These are phyloP conservation scores for Xylophagus ater DNA, from an alignment of 2,888 invertebrate genomes.

Conservation along the genomic window DNA sequence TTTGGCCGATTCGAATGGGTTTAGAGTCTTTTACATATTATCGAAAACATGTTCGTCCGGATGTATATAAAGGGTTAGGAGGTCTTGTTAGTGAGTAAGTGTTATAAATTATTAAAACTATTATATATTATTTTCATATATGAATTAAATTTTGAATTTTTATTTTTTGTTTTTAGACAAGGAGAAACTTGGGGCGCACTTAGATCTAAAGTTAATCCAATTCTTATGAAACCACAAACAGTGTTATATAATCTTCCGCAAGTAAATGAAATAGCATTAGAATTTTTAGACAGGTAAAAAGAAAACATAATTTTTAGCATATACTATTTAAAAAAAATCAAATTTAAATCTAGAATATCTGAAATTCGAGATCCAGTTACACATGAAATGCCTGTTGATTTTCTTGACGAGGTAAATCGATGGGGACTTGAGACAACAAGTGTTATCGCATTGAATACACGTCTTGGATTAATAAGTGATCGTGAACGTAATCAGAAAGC, in stretches of 20 bases:
- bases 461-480: constrained; percentile 14
- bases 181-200: constrained; percentile 56
- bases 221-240: constrained; percentile 47
- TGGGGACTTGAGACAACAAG: constrained; percentile 44
- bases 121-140: neutral
- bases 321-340: too few relatives aligned
- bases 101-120: neutral
- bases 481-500: constrained; percentile 2
- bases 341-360: constrained; percentile 23
- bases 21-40: constrained; percentile 39
- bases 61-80: constrained; percentile 32
- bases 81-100: constrained; percentile 30
- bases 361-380: constrained; percentile 15
- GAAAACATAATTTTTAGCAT: neutral
- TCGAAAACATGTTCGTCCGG: constrained; percentile 32
- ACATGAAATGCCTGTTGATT: constrained; percentile 31
- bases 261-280: constrained; percentile 37
- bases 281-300: constrained; percentile 16
- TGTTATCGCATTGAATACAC: constrained; percentile 27
- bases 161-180: constrained; percentile 37
- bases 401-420: constrained; percentile 39
- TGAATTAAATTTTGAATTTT: neutral
- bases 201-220: constrained; percentile 52
- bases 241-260: constrained; percentile 39
- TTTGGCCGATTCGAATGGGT: constrained; percentile 39